Evolutionary conservation across 2,888 invertebrate genomes (phyloP).

Genomic region (Heliconius charithonia): DNA sequence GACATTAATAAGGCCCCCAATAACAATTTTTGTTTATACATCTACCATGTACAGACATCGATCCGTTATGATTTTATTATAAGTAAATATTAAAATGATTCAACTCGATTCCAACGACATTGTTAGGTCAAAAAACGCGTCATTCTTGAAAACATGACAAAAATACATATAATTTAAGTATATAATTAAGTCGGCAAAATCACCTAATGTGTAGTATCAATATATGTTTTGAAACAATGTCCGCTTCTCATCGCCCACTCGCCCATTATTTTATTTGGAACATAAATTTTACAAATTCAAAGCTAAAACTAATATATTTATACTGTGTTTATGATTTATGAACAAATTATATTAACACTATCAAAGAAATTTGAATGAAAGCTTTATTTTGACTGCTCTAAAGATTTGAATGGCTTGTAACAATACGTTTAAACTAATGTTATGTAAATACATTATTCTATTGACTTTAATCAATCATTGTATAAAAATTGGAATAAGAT

Average conservation of each 20-base stretch:
- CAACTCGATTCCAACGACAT: background rate
- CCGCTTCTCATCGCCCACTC: slow-evolving; percentile 49
- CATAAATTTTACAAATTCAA: slow-evolving; percentile 33
- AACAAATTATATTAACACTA: slow-evolving; percentile 8
- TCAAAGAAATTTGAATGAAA: slow-evolving; percentile 5
- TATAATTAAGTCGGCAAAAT: slow-evolving; percentile 28
- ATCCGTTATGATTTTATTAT: background rate
- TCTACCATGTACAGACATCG: too few species aligned
- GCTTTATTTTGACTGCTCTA: background rate
- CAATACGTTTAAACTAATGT: slow-evolving; percentile 1
- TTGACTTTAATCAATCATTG: background rate
- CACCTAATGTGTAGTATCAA: slow-evolving; percentile 15
- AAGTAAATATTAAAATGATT: background rate
- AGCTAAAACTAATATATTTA: slow-evolving; percentile 31
- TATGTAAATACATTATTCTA: slow-evolving; percentile 8
- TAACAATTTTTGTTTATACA: too few species aligned
- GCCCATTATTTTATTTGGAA: slow-evolving; percentile 38
- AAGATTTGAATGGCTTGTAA: slow-evolving; percentile 6
- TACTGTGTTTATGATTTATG: slow-evolving; percentile 21
- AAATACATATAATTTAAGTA: slow-evolving; percentile 29
- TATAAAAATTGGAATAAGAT: slow-evolving; percentile 8
- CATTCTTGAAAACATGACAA: background rate
- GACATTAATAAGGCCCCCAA: too few species aligned
- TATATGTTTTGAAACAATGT: slow-evolving; percentile 37
- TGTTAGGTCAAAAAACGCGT: background rate